These are phyloP conservation scores for Oligia latruncula DNA, from an alignment of 2,888 invertebrate species.

Conservation along the genomic window DNA sequence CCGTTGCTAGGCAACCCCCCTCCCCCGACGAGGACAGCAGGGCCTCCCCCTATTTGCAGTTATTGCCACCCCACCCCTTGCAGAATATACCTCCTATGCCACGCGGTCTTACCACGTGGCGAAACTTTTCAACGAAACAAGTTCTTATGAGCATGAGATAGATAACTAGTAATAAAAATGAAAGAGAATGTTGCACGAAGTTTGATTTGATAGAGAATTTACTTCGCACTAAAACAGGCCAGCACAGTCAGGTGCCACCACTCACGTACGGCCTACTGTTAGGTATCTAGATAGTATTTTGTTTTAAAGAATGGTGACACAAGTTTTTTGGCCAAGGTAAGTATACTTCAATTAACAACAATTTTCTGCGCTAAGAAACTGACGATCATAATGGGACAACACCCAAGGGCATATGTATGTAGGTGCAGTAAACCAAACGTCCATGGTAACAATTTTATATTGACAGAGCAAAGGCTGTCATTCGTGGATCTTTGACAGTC, in stretches of 20 bases:
- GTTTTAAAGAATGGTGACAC: background rate
- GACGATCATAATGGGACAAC: background rate
- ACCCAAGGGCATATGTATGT: background rate
- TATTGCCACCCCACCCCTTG: background rate
- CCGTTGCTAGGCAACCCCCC: constrained; percentile 53
- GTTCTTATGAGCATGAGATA: background rate
- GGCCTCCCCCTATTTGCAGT: constrained; percentile 8
- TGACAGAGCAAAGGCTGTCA: background rate
- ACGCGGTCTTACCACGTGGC: constrained; percentile 41
- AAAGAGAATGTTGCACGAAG: background rate
- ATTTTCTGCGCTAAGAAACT: background rate
- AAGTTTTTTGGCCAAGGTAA: no score
- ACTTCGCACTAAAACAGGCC: background rate
- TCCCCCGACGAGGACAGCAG: background rate
- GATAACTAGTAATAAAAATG: background rate
- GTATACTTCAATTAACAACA: no score
- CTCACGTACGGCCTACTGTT: background rate
- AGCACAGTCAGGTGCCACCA: background rate
- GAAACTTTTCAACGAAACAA: constrained; percentile 3
- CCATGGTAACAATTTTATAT: background rate
- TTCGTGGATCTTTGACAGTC: background rate
- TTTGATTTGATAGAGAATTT: background rate
- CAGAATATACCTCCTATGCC: constrained; percentile 15
- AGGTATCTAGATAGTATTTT: background rate
- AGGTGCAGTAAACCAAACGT: background rate